Evolutionary conservation across 2,113 vertebrate genomes (phyloP).

Genomic region (Heptranchias perlo): DNA sequence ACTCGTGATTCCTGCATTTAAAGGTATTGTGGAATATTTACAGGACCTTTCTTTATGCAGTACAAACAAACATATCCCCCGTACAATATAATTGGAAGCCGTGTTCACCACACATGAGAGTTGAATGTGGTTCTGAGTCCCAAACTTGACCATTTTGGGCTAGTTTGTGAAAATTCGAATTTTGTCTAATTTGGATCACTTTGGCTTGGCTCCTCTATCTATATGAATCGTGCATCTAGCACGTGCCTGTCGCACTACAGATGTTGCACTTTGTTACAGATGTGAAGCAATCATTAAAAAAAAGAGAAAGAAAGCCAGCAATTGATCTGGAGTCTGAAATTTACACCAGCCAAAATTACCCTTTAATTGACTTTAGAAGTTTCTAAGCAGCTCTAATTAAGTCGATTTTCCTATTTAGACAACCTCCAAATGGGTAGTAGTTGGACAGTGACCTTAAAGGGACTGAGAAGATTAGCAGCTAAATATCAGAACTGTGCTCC

Average conservation of each 20-base stretch:
- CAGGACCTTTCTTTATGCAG: neutral
- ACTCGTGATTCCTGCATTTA: neutral
- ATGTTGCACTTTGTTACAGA: neutral
- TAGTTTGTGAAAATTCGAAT: neutral
- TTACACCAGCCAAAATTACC: neutral
- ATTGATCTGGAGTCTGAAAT: neutral
- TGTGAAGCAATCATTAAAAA: neutral
- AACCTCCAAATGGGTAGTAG: neutral
- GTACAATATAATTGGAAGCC: neutral
- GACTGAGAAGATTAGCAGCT: neutral
- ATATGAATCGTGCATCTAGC: neutral
- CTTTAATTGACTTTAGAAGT: neutral
- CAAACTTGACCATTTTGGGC: neutral
- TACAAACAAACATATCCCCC: neutral
- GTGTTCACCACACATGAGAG: neutral
- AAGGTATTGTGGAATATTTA: neutral
- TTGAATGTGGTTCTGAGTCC: neutral
- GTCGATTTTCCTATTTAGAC: neutral
- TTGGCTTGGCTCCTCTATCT: neutral
- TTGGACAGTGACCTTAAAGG: neutral
- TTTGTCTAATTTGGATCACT: neutral
- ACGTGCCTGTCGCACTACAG: neutral
- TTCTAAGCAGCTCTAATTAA: neutral
- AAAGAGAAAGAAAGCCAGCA: neutral
- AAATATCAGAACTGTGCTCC: too few relatives aligned